A percentile compares a stretch with the other conserved stretches of the same genome.
phyloP scores from a whole-genome alignment of 2,888 invertebrate species.

The Strigamia crassipes region DNA sequence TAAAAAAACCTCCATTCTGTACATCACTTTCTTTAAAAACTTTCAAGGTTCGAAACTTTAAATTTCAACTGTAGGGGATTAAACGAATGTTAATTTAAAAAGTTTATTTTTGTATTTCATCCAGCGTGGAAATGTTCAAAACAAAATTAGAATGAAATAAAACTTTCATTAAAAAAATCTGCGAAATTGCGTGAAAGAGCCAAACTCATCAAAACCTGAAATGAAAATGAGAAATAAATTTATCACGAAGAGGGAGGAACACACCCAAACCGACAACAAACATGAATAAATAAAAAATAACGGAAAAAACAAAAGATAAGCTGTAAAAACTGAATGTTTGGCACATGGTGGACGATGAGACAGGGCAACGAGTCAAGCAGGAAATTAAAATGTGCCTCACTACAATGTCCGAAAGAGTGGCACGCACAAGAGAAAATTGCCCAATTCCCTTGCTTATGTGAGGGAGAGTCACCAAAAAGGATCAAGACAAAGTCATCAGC shows the following conservation, averaged over 20 bases:
- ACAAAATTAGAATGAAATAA: neutral
- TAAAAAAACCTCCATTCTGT: neutral
- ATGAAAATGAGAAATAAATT: conserved; percentile 36
- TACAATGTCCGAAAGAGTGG: conserved; percentile 24
- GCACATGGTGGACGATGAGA: conserved; percentile 2
- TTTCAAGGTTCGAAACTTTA: conserved; percentile 20
- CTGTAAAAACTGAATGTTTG: neutral
- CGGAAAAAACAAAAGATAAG: neutral
- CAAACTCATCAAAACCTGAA: neutral
- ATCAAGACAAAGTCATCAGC: neutral
- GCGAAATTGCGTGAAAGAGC: conserved; percentile 24
- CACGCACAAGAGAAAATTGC: conserved; percentile 29
- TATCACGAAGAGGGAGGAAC: conserved; percentile 12
- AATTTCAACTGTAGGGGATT: neutral
- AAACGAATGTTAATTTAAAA: too few species aligned
- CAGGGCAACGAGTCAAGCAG: conserved; percentile 24
- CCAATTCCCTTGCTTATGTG: conserved; percentile 40
- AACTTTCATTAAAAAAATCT: neutral
- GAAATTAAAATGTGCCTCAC: conserved; percentile 37
- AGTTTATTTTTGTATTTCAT: neutral
- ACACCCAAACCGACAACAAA: conserved; percentile 9
- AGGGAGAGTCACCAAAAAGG: conserved; percentile 16
- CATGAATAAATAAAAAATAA: neutral
- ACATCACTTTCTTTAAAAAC: neutral
- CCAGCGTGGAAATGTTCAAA: neutral